Percentiles rank a stretch among this genome's conserved stretches.
Conservation (phyloP, 1,140 invertebrate species). For the Brachionus rotundiformis region DNA sequence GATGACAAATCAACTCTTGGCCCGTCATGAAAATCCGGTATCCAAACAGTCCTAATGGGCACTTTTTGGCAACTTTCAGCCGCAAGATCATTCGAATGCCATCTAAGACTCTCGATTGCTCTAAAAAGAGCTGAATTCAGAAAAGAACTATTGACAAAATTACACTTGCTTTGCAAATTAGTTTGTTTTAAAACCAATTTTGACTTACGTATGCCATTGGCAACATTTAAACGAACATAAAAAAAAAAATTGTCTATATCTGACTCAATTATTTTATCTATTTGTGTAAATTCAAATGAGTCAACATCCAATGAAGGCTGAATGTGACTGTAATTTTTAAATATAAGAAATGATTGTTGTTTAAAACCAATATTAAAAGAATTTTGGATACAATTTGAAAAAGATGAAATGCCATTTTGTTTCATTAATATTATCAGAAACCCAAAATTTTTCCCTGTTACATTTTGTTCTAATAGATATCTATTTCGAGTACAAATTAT, state of each 20-base stretch:
- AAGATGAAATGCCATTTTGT: neutral
- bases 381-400: neutral
- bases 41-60: neutral
- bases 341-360: conserved; percentile 4
- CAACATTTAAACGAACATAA: neutral
- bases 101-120: neutral
- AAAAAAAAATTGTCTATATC: neutral
- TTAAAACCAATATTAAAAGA: neutral
- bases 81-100: conserved; percentile 25
- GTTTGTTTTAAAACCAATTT: neutral
- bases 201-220: neutral
- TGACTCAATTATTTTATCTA: neutral
- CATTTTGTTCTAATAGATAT: neutral
- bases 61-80: conserved; percentile 39
- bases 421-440: neutral
- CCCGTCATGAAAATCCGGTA: conserved; percentile 38
- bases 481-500: neutral
- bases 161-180: neutral
- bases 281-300: neutral
- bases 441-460: neutral
- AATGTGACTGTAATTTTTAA: neutral
- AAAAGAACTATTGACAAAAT: neutral
- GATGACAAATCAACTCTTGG: conserved; percentile 22
- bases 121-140: neutral
- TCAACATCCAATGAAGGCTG: neutral